These are phyloP conservation scores for Neoarius graeffei DNA, from an alignment of 2,113 vertebrate genomes.

Conservation along the genomic window DNA sequence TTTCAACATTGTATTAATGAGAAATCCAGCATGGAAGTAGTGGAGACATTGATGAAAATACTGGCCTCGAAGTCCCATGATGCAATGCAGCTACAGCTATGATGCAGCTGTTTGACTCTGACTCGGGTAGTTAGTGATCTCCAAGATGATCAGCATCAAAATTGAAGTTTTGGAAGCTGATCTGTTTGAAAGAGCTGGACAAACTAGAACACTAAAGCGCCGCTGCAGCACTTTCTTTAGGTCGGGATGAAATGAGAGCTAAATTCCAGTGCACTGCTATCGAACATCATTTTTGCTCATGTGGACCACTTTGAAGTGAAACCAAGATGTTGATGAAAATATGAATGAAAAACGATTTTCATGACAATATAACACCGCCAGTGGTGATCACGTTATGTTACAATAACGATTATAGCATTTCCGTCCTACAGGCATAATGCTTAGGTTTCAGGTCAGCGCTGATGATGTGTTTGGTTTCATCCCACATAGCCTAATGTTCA, in stretches of 20 bases:
- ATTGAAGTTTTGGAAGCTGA: background rate
- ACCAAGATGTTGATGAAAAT: background rate
- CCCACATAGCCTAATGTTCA: background rate
- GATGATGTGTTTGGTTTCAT: background rate
- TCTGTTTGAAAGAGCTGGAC: background rate
- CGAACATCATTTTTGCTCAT: background rate
- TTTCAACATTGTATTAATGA: background rate
- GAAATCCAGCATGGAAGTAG: background rate
- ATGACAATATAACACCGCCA: background rate
- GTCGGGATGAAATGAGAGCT: background rate
- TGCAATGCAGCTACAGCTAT: background rate
- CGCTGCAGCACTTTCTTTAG: background rate
- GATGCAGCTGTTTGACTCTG: too few species aligned
- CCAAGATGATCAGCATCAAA: background rate
- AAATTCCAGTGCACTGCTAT: background rate
- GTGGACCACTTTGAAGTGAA: background rate
- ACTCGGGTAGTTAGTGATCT: background rate
- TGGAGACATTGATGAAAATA: background rate
- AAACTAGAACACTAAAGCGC: background rate
- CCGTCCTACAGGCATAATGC: background rate
- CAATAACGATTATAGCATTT: background rate
- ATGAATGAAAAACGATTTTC: background rate
- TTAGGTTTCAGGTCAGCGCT: background rate
- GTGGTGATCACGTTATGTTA: background rate
- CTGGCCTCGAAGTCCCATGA: background rate